phyloP scores from a whole-genome alignment of 2,797 vertebrate genomes.

The Dryobates pubescens region DNA sequence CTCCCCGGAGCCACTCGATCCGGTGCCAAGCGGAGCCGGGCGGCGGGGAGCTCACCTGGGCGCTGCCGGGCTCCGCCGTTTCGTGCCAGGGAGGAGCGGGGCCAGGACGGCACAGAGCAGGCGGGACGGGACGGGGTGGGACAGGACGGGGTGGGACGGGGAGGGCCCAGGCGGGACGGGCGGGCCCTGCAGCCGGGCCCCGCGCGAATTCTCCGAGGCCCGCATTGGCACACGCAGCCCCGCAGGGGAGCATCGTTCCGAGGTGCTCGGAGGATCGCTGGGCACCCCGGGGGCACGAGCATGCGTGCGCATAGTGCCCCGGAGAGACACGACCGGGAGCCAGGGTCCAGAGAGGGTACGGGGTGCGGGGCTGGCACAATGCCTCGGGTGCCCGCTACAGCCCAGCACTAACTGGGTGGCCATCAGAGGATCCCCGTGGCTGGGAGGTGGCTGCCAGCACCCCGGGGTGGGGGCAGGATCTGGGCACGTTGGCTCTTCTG shows the following conservation, averaged over 20 bases:
- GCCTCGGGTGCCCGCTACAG: neutral
- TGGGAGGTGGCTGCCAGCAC: neutral
- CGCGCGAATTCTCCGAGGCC: neutral
- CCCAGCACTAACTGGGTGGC: neutral
- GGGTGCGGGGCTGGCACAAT: fast-evolving
- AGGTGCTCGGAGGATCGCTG: too few relatives aligned
- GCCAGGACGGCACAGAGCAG: neutral
- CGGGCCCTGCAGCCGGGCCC: neutral
- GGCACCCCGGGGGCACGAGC: neutral
- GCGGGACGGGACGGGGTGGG: neutral
- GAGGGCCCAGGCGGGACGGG: neutral
- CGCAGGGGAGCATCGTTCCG: neutral
- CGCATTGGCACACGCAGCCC: neutral
- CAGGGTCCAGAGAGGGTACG: neutral
- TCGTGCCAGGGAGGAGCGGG: neutral
- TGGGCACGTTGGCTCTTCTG: fast-evolving
- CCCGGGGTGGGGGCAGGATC: fast-evolving
- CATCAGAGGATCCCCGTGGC: neutral
- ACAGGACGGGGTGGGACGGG: neutral
- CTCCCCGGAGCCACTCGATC: neutral
- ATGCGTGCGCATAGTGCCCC: neutral
- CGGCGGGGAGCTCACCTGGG: neutral
- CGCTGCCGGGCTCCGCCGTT: neutral
- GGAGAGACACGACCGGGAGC: neutral
- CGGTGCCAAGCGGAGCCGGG: neutral